Percentiles rank a stretch among this genome's conserved stretches.
These are phyloP conservation scores for Chrysopilus asiliformis DNA, from an alignment of 2,888 invertebrate genomes.

Conservation along the genomic window DNA sequence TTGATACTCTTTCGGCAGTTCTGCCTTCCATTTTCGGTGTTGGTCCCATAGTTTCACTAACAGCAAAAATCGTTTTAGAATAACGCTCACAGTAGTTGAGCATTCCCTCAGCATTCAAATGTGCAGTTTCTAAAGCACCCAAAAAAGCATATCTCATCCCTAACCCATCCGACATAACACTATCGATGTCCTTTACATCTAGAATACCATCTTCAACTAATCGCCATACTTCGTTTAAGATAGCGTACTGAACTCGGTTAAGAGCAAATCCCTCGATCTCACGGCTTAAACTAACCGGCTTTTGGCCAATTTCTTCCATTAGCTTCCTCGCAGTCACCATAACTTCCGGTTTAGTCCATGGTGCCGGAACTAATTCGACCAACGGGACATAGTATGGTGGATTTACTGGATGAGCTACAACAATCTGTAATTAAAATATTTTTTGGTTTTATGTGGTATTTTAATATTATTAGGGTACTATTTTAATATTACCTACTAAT, in stretches of 20 bases:
- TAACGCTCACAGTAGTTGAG: conserved; percentile 48
- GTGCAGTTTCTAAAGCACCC: conserved; percentile 86
- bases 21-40: conserved; percentile 60
- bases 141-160: conserved; percentile 93
- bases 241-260: conserved; percentile 89
- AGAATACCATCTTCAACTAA: conserved; percentile 75
- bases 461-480: no score
- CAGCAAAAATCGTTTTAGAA: conserved; percentile 43
- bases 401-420: conserved; percentile 87
- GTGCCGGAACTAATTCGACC: conserved; percentile 87
- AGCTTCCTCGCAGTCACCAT: conserved; percentile 55
- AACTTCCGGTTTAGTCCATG: conserved; percentile 76
- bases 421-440: conserved; percentile 19
- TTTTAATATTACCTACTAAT: no score
- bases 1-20: conserved; percentile 49
- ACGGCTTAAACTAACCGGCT: conserved; percentile 69
- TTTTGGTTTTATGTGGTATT: no score
- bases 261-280: conserved; percentile 89
- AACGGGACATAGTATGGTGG: conserved; percentile 93
- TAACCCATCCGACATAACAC: conserved; percentile 86
- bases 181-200: conserved; percentile 76
- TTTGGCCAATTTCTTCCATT: conserved; percentile 83
- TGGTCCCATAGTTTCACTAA: conserved; percentile 61
- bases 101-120: conserved; percentile 86
- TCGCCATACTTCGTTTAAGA: conserved; percentile 85